Base-by-base conservation (phyloP, 2,797 vertebrate species). In the Zalophus californianus region DNA sequence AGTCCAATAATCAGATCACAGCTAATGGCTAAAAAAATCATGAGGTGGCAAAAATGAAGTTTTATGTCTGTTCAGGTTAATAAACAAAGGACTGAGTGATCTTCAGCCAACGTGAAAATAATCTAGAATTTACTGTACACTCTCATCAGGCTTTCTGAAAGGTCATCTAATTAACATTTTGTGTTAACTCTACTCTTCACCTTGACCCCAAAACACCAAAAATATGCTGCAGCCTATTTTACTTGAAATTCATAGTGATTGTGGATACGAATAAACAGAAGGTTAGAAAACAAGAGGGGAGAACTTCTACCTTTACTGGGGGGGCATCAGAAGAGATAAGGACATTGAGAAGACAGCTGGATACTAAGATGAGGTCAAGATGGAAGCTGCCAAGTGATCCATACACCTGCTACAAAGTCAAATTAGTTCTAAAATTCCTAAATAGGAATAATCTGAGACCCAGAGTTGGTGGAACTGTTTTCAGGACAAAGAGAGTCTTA, bases 1-100 rank as follows among this genome's bases (percentile, higher is more conserved):
- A 95, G 73, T 96, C 56, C 96, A 96, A 97, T 97, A 97, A 97
- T 97, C 87, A 89, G 93, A 84, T 60, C 60, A 92, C 10, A 92
- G 77, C 66, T 97, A 97, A 97, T 96, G 94, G 85, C 56, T 96
- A 86, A 89, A 96, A 97, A 88, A 94, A 62, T 64, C 94, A 94
- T 96, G 92, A 97, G 78, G 85, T 96, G 62, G 93, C 88, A 95
- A 96, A 95, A 97, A 96, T 96, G 80, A 95, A 97, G 84, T 94
- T 96, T 97, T 94, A 84, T 92, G 70, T 83, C 58, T 77, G 35
- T 83, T 93, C 78, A 89, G 44, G 29, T 97, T 95, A 66, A 93
- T 95, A 95, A 94, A 96, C 85, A 97, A 96, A 93, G 78, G 62
- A 7, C 88, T 88, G 95, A 93, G 38, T 80, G 64, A 95, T 97